Base-by-base conservation (phyloP, 1,140 invertebrate species). In the Tetramorium alpestre region DNA sequence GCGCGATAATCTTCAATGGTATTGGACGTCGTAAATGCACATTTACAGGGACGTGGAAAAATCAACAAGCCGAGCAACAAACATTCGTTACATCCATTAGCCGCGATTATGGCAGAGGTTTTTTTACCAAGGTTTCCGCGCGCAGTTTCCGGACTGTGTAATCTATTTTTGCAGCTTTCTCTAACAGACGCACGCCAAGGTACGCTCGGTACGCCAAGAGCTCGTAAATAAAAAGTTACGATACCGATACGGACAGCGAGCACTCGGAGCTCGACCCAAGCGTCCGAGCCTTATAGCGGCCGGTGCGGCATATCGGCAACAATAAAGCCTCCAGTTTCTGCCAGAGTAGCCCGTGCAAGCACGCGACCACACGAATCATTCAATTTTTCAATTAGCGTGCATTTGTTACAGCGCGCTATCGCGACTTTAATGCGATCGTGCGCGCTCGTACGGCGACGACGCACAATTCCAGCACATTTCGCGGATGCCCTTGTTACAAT, bases 401-500 rank as follows among this genome's bases (percentile, higher is more conserved):
- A 84, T 84, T 84, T 84, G 80, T 84, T 84, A 84, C 80, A 51
- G 69, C 80, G 54, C 69, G 80, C 80, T 60, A 73, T 75, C 80
- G 80, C 80, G 80, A 84, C 80, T 84, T 75, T 84, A 84, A 84
- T 60, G 69, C 69, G 80, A 85, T 78, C 82, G 70, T 85, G 51
- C 76, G 41, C 85, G 84, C 58, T 64, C 60, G 82, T 56, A 76
- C 70, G 38, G 51, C 47, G 70, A 77, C 81, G 82, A 86, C 60
- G 86, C 49, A 88, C 49, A 86, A 60, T 87, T 72, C 65, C 64
- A 70, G 87, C 38, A 75, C 86, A 64, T 87, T 85, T 88, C 56
- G 56, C 81, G 67, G 51, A 69, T 86, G 86, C 64, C 81, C 81
- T 91, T 86, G 90, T 87, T 54, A 75, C 86, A 89, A 91, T 89